Conservation (phyloP, 2,113 vertebrate genomes). For the Propithecus coquereli region DNA sequence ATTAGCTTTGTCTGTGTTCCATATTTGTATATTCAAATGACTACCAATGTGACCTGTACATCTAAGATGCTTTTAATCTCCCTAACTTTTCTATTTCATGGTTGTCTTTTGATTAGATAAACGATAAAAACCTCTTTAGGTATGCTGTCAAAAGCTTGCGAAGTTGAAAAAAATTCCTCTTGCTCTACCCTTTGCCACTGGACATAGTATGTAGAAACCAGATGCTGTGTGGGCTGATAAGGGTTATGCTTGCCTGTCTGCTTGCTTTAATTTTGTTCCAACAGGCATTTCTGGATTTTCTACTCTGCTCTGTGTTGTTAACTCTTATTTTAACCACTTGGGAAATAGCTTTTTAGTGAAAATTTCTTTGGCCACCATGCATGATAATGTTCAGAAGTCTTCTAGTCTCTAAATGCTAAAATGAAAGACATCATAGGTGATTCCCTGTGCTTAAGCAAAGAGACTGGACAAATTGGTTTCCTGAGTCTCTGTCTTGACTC, state of each 20-base stretch:
- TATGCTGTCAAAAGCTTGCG: constrained; percentile 32
- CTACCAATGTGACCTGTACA: neutral
- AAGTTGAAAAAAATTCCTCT: constrained; percentile 33
- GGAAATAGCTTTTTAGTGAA: constrained; percentile 57
- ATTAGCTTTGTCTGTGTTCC: neutral
- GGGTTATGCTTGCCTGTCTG: neutral
- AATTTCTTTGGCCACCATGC: neutral
- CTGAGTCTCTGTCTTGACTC: neutral
- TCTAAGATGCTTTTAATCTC: neutral
- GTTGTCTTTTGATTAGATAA: neutral
- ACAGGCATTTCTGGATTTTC: neutral
- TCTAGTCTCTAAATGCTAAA: neutral
- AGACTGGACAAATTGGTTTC: neutral
- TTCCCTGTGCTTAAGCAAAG: neutral
- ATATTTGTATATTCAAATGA: neutral
- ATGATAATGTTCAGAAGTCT: neutral
- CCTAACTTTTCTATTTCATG: neutral
- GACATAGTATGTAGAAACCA: neutral
- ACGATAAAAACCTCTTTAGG: neutral
- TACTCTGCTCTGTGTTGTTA: neutral
- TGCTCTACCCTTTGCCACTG: neutral
- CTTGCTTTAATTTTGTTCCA: constrained; percentile 1
- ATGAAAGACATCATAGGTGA: neutral
- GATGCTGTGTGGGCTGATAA: neutral
- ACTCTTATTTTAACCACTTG: constrained; percentile 39